phyloP scores from a whole-genome alignment of 1,140 invertebrate genomes.

The Dreissena rostriformis region DNA sequence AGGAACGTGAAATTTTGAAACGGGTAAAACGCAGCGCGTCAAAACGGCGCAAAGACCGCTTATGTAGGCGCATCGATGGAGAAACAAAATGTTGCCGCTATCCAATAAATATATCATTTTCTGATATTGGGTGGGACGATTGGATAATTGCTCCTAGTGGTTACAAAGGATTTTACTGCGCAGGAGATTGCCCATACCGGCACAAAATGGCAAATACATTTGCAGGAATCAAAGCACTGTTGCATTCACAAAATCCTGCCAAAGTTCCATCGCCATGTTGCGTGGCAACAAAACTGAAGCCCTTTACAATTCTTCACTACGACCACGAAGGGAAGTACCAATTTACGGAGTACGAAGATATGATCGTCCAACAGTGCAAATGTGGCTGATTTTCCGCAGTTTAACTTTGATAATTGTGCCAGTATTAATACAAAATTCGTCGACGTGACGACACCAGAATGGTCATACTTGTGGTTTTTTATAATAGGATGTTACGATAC shows the following conservation, averaged over 20 bases:
- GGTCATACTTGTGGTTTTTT: no score
- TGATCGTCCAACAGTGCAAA: constrained; percentile 65
- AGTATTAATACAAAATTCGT: no score
- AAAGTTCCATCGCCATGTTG: constrained; percentile 63
- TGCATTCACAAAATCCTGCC: constrained; percentile 68
- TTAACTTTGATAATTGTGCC: not conserved
- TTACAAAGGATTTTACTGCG: constrained; percentile 75
- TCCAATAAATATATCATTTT: constrained; percentile 71
- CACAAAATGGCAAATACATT: constrained; percentile 77
- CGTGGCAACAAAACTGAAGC: constrained; percentile 60
- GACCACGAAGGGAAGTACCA: constrained; percentile 51
- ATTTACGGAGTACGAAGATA: constrained; percentile 64
- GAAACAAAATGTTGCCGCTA: constrained; percentile 73
- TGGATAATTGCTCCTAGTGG: constrained; percentile 74
- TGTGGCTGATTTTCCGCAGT: constrained; percentile 44
- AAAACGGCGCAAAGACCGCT: constrained; percentile 37
- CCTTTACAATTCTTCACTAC: constrained; percentile 64
- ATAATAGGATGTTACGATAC: no score
- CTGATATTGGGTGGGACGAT: constrained; percentile 73
- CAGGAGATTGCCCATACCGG: constrained; percentile 71
- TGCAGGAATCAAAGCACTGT: constrained; percentile 71
- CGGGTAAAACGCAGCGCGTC: constrained; percentile 56
- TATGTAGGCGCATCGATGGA: constrained; percentile 62
- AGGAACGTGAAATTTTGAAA: constrained; percentile 53
- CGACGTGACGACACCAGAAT: no score